Base-by-base conservation (phyloP, 2,797 vertebrate species). In the Cossypha dichroa region DNA sequence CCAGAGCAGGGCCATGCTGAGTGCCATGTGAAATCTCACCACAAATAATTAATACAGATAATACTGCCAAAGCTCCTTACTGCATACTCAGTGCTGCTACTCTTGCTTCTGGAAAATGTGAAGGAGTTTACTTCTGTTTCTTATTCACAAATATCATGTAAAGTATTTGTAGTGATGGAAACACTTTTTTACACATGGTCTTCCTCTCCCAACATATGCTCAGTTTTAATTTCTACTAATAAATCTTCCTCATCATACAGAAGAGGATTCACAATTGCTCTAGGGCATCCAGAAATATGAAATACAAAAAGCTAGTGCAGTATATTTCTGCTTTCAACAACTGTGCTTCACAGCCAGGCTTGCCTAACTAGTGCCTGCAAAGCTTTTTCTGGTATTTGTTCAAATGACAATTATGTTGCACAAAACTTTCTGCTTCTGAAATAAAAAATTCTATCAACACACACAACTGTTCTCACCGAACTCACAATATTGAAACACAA, bases 101-200 rank as follows among this genome's bases (percentile, higher is more conserved):
- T 90, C 13, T 20, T 64, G 15, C 43, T 90, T 54, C 59, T 58
- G 75, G 36, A 83, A 75, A 82, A 85, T 26, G 45, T 20, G 45
- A 82, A 74, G 15, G 51, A 66, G 13, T 80, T 85, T 51, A 51
- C 28, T 73, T 88, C 63, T 94, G 38, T 36, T 88, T 78, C 59
- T 94, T 75, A 69, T 10, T 67, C 25, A 48, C 26, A 82, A 82
- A 55, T 45, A 81, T 3, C 43, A 82, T 45, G 22, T 28, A 8
- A 62, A 58, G 11, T 17, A 76, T 56, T 67, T 70, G 25, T 38
- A 79, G 67, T 33, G 26, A 66, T 0, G 40, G 29, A 92, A 86
- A 41, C 4, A 7, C 11, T 51, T 68, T 25, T 51, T 59, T 67
- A 17, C 11, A 45, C 3, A 10, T 16, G 21, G 9, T 54, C 46